Base-by-base conservation (phyloP, 2,888 invertebrate species). In the Nomada hirtipes region DNA sequence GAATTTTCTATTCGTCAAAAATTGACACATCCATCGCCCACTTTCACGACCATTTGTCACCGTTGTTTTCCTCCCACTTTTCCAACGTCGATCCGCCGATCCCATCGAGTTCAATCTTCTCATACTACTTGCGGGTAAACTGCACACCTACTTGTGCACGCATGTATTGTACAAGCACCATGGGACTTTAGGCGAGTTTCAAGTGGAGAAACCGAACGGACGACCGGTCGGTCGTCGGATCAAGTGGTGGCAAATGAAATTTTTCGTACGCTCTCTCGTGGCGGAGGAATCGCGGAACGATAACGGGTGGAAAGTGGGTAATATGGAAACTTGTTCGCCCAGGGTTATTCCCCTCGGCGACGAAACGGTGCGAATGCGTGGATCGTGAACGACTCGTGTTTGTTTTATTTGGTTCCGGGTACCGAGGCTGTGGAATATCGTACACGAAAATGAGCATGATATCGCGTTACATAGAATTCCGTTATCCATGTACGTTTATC, bases 391-490 rank as follows among this genome's bases (percentile, higher is more conserved):
- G 18, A 9, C 9, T 44, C 20, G 29, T 36, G 36, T 36, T 36
- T 69, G 44, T 42, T 61, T 75, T 23, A 70, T 69, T 13, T 4
- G 29, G 29, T 44, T 20, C 18, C 50, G n/a, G 36, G 53, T 53
- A 23, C 4, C 23, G 15, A 36, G 11, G 59, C 53, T 18, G 52
- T 7, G 23, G 65, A 36, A 67, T 60, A 75, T 60, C 23, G 26
- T 10, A 20, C 52, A 26, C 53, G n/a, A 23, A 44, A 26, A 13
- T 50, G 36, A 55, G 23, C 36, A 47, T 1, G 26, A 26, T 76
- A 78, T 61, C 76, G 15, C 23, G 55, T 78, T 68, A 68, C 77
- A 55, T 15, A 47, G 13, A 61, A 47, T 36, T 63, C 76, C 77
- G 76, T 68, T 76, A 76, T 42, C 47, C 47, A 9, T 4, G 4